Evolutionary conservation across 1,140 invertebrate genomes (phyloP).

Genomic region (Zeugodacus cucurbitae): DNA sequence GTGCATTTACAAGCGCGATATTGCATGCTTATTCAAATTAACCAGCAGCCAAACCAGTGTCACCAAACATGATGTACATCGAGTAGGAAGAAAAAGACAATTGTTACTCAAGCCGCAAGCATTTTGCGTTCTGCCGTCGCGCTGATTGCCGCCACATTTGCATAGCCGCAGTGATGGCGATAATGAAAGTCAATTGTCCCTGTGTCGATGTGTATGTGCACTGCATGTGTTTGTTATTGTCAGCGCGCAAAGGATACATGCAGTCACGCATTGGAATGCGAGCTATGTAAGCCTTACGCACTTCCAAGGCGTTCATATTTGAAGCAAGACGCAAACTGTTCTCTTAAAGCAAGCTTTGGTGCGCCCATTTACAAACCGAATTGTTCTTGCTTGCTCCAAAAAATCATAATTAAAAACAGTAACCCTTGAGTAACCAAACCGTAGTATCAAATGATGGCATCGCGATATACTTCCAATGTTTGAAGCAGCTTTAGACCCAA

Average conservation of each 20-base stretch:
- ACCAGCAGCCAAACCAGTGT: constrained; percentile 38
- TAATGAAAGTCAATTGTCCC: constrained; percentile 4
- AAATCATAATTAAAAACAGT: too few species aligned
- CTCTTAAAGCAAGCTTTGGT: too few species aligned
- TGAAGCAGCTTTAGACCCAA: too few species aligned
- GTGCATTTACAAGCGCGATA: constrained; percentile 44
- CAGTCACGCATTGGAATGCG: constrained; percentile 1
- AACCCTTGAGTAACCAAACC: too few species aligned
- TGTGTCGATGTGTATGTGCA: neutral
- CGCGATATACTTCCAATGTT: too few species aligned
- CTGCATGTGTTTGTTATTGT: neutral
- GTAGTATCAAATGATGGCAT: too few species aligned
- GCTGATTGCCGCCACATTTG: constrained; percentile 16
- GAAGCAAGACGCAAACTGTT: too few species aligned
- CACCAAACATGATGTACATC: neutral
- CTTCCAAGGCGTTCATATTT: neutral
- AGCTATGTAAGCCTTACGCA: neutral
- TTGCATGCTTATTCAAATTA: constrained; percentile 47
- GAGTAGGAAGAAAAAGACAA: neutral
- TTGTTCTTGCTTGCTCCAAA: too few species aligned
- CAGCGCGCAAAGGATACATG: neutral
- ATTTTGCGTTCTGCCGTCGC: neutral
- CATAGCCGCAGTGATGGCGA: neutral
- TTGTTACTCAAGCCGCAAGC: neutral
- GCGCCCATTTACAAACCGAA: too few species aligned